A percentile compares a stretch with the other conserved stretches of the same genome.
Evolutionary conservation across 2,888 invertebrate genomes (phyloP).

Genomic region (Terebella lapidaria): DNA sequence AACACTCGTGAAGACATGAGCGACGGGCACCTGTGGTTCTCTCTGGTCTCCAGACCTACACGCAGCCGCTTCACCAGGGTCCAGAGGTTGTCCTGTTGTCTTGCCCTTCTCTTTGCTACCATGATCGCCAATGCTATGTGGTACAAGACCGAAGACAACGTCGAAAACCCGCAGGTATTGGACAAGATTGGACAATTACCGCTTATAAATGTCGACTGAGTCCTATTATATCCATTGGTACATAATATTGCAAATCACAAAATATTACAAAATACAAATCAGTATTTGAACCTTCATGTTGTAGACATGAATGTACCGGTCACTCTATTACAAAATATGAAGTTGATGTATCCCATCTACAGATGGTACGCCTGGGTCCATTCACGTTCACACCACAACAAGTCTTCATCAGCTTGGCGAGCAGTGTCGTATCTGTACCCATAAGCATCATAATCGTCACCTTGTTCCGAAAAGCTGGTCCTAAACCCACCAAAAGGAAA

Average conservation of each 20-base stretch:
- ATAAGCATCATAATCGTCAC: conserved; percentile 28
- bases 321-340: no score
- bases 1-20: conserved; percentile 42
- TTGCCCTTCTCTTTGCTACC: conserved; percentile 31
- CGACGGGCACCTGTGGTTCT: conserved; percentile 56
- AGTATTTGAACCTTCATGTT: no score
- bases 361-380: conserved; percentile 29
- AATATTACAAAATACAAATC: no score
- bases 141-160: conserved; percentile 25
- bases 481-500: neutral
- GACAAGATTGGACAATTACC: no score
- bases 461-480: conserved; percentile 27
- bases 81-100: conserved; percentile 33
- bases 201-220: no score
- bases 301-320: no score
- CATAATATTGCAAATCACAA: no score
- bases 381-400: conserved; percentile 29
- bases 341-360: no score
- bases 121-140: conserved; percentile 37
- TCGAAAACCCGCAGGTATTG: conserved; percentile 15
- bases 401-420: conserved; percentile 27
- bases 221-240: no score
- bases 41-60: conserved; percentile 47
- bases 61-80: conserved; percentile 52
- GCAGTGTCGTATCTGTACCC: conserved; percentile 29